Conservation (phyloP, 2,797 vertebrate species). For the Potorous gilbertii region DNA sequence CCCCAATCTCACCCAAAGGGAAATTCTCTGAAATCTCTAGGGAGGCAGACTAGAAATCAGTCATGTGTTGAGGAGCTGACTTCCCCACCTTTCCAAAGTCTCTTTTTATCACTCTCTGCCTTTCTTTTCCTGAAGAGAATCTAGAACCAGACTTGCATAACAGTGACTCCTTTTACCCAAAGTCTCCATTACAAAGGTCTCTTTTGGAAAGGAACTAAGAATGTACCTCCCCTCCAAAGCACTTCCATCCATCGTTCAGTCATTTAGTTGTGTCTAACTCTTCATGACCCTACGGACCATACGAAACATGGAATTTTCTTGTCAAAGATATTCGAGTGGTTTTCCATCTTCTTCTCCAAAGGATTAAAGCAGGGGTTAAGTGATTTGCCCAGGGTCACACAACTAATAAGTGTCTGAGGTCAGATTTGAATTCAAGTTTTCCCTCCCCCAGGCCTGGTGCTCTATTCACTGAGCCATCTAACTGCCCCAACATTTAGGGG, state of each 20-base stretch:
- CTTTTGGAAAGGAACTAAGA: background rate
- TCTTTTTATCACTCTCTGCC: background rate
- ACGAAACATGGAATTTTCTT: too few species aligned
- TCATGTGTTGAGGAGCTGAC: background rate
- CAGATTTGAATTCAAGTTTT: too few species aligned
- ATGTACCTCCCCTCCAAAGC: background rate
- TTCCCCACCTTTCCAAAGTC: background rate
- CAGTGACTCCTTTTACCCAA: background rate
- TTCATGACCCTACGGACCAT: background rate
- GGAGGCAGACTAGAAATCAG: background rate
- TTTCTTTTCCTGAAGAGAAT: background rate
- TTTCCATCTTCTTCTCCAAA: too few species aligned
- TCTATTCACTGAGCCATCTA: too few species aligned
- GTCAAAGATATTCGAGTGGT: too few species aligned
- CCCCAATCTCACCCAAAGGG: background rate
- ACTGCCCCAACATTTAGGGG: too few species aligned
- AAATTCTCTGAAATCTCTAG: background rate
- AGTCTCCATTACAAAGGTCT: background rate
- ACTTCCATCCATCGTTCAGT: background rate
- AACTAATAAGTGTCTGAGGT: too few species aligned
- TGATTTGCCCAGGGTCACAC: too few species aligned
- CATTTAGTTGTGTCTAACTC: background rate
- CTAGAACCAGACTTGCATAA: background rate
- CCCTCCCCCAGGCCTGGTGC: too few species aligned
- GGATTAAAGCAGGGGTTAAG: too few species aligned